phyloP scores from a whole-genome alignment of 2,888 invertebrate species.

The Ganaspis brasiliensis region DNA sequence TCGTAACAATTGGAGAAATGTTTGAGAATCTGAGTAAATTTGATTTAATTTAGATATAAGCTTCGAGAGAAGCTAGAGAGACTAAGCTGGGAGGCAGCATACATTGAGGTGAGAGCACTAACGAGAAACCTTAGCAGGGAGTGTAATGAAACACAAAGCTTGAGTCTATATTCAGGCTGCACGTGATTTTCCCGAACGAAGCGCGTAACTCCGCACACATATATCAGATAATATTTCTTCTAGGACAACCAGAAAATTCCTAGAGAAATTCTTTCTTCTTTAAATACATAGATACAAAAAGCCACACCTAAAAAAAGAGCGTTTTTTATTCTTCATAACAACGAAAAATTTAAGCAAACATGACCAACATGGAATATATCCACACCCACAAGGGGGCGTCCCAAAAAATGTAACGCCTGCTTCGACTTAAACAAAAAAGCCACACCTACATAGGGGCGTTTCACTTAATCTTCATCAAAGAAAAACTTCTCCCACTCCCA shows the following conservation, averaged over 20 bases:
- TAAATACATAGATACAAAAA: no score
- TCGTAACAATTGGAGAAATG: slow-evolving; percentile 17
- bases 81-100: slow-evolving; percentile 10
- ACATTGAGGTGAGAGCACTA: slow-evolving; percentile 13
- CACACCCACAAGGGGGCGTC: no score
- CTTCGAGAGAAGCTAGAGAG: slow-evolving; percentile 12
- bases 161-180: slow-evolving; percentile 29
- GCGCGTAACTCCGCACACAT: not conserved
- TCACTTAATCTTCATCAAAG: no score
- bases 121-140: slow-evolving; percentile 21
- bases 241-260: not conserved
- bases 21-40: slow-evolving; percentile 31
- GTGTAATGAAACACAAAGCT: slow-evolving; percentile 32
- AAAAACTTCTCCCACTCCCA: no score
- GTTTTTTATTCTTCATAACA: no score
- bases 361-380: no score
- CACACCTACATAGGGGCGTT: no score
- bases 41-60: slow-evolving; percentile 36
- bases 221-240: slow-evolving; percentile 27
- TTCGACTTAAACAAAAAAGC: no score
- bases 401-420: no score
- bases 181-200: slow-evolving; percentile 31
- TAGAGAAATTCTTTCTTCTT: not conserved
- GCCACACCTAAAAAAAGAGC: no score
- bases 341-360: no score